phyloP scores from a whole-genome alignment of 2,113 vertebrate genomes.

The Aleadryas rufinucha region DNA sequence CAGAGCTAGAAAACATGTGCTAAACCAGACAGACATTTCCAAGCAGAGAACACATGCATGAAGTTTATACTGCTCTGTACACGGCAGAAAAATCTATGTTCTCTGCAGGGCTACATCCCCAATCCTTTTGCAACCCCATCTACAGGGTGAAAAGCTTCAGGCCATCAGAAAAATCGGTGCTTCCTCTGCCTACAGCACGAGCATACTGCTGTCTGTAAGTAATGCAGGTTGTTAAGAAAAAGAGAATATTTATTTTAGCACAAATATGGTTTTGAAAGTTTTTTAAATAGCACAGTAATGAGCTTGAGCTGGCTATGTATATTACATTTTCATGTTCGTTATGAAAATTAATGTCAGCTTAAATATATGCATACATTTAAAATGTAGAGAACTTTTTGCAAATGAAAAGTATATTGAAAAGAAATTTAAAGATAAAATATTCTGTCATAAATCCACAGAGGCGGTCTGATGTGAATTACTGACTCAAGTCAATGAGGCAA shows the following conservation, averaged over 20 bases:
- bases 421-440: neutral
- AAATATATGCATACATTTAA: neutral
- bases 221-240: neutral
- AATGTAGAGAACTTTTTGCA: neutral
- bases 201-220: neutral
- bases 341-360: neutral
- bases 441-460: neutral
- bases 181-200: neutral
- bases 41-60: neutral
- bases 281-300: conserved; percentile 14
- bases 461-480: neutral
- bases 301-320: neutral
- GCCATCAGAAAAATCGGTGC: neutral
- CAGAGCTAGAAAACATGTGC: neutral
- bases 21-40: neutral
- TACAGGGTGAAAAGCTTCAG: neutral
- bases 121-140: neutral
- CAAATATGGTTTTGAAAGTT: neutral
- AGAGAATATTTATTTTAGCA: neutral
- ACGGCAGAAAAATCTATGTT: rapidly evolving
- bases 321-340: neutral
- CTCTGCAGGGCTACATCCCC: neutral
- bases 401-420: neutral
- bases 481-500: neutral
- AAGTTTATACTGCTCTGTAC: neutral